Evolutionary conservation across 2,113 vertebrate species (phyloP), one percentile per base, ranked within the genome.

Genomic region (Otus sunia): DNA sequence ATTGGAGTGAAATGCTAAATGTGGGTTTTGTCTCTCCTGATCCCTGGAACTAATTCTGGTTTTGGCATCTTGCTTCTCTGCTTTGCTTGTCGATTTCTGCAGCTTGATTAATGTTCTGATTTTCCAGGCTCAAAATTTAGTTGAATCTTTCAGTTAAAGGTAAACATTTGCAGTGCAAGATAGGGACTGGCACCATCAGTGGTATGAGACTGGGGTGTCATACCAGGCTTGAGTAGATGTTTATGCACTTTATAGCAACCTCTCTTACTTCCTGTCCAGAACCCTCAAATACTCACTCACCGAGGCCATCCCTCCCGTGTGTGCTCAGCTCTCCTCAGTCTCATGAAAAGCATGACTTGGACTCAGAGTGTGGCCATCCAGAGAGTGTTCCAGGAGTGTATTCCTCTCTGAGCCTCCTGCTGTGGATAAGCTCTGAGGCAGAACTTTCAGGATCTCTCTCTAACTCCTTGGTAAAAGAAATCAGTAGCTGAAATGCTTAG

Each of bases 51-150:
- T 77, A 95, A 92, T 88, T 88, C 89, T 67, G 21, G 30, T 95
- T 96, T 95, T 97, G 97, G 96, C 87, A 74, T 64, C 74, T 67
- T 77, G 80, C 45, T 69, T 59, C 64, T 78, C 90, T 29, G 55
- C 69, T 73, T 97, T 83, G 53, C 50, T 36, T 41, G 26, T n/a
- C 0, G 4, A 34, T 79, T 96, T 55, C 55, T 96, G 84, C 88
- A 96, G 95, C 76, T 81, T 71, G 71, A 84, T 47, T 50, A 59
- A 77, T 50, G 88, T 68, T 95, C 84, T 81, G 76, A 74, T 88
- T 84, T 95, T 97, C 91, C 62, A 75, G 81, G 43, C n/a, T 86
- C 66, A 77, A 78, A 78, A 36, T 75, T 86, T 84, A 89, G 59
- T 27, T 67, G 90, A 80, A 90, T 89, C 86, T 93, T 96, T 93